These are phyloP conservation scores for Brachirus orientalis DNA, from an alignment of 2,113 vertebrate genomes.

Conservation along the genomic window DNA sequence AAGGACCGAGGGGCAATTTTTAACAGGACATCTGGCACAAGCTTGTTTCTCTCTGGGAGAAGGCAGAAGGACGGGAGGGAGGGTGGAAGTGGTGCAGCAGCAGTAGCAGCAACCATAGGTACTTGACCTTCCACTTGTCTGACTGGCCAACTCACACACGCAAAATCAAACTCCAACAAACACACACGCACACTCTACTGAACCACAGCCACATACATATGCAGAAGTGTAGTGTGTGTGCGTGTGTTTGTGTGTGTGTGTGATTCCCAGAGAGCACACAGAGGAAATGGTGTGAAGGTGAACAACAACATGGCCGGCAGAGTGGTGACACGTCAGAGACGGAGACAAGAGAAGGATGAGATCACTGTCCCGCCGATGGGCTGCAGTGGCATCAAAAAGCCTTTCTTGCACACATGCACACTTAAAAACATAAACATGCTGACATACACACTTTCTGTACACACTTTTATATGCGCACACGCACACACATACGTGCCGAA, in stretches of 20 bases:
- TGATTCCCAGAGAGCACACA: slow-evolving; percentile 31
- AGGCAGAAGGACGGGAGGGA: slow-evolving; percentile 37
- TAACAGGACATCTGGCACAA: slow-evolving; percentile 69
- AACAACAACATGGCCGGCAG: slow-evolving; percentile 63
- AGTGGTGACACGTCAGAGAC: slow-evolving; percentile 55
- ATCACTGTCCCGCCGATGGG: slow-evolving; percentile 57
- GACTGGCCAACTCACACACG: slow-evolving; percentile 48
- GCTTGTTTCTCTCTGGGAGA: slow-evolving; percentile 54
- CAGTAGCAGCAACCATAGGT: slow-evolving; percentile 37
- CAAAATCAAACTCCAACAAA: slow-evolving; percentile 49
- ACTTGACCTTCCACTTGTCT: slow-evolving; percentile 73
- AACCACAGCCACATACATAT: slow-evolving; percentile 48
- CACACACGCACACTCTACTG: slow-evolving; percentile 10
- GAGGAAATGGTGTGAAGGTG: slow-evolving; percentile 52
- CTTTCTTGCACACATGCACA: slow-evolving; percentile 18
- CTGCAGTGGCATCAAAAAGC: slow-evolving; percentile 30
- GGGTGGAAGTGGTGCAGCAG: no score
- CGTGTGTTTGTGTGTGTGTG: slow-evolving; percentile 1
- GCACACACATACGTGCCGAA: slow-evolving; percentile 33
- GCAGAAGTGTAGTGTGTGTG: slow-evolving; percentile 22
- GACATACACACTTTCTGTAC: slow-evolving; percentile 16
- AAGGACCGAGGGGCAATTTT: slow-evolving; percentile 56
- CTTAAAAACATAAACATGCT: slow-evolving; percentile 42
- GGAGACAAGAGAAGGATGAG: slow-evolving; percentile 62
- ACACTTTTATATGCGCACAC: slow-evolving; percentile 33